Conservation (phyloP, 2,888 invertebrate genomes). For the Diaphora mendica region DNA sequence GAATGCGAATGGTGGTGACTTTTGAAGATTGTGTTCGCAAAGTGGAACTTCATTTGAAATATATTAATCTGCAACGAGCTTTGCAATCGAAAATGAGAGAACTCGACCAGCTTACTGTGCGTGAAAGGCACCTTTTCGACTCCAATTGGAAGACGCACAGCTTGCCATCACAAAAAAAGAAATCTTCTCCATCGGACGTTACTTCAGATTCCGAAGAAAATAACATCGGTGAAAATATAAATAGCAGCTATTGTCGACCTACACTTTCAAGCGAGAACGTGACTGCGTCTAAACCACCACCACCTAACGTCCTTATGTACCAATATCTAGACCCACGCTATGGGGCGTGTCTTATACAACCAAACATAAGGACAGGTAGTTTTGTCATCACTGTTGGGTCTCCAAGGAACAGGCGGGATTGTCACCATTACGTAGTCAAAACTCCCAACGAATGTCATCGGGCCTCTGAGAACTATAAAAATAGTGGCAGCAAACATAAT, state of each 20-base stretch:
- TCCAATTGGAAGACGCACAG: constrained; percentile 97
- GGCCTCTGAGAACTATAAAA: constrained; percentile 70
- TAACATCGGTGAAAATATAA: constrained; percentile 79
- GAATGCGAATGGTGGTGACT: constrained; percentile 98
- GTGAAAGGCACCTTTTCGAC: constrained; percentile 93
- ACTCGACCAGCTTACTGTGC: constrained; percentile 92
- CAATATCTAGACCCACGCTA: constrained; percentile 91
- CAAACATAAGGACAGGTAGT: constrained; percentile 88
- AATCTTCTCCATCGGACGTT: constrained; percentile 85
- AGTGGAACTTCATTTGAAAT: constrained; percentile 96
- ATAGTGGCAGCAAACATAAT: constrained; percentile 68
- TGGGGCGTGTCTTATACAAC: constrained; percentile 89
- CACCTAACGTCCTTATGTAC: constrained; percentile 86
- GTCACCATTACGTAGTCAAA: constrained; percentile 90
- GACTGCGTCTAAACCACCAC: constrained; percentile 79
- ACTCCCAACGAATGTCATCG: constrained; percentile 72
- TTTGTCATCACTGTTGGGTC: constrained; percentile 91
- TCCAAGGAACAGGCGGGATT: constrained; percentile 88
- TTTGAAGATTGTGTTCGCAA: constrained; percentile 98
- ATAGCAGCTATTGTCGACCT: constrained; percentile 90
- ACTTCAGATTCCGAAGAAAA: constrained; percentile 79
- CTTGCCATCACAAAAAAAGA: constrained; percentile 93
- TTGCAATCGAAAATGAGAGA: constrained; percentile 94
- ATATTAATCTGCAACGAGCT: constrained; percentile 94
- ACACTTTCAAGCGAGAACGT: constrained; percentile 94